A percentile compares a stretch with the other conserved stretches of the same genome.
Conservation (phyloP, 2,797 vertebrate genomes). For the Chaetophractus vellerosus region DNA sequence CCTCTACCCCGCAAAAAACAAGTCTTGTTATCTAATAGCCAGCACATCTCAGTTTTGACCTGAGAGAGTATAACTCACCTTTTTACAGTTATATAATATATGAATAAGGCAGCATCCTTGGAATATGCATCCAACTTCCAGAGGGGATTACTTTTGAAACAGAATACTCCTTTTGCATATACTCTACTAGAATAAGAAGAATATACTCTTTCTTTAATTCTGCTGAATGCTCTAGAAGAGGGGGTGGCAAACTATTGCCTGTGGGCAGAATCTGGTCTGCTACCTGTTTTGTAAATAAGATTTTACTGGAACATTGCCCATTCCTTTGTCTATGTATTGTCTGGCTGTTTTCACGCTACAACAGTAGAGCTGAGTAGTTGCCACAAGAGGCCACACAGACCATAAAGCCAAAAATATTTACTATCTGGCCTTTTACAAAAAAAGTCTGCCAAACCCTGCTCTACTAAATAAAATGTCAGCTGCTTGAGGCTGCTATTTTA, state of each 20-base stretch:
- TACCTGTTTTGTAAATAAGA: neutral
- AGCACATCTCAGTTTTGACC: too few relatives aligned
- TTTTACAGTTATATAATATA: neutral
- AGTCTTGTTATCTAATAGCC: neutral
- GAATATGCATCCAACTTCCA: neutral
- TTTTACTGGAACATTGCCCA: neutral
- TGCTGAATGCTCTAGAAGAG: neutral
- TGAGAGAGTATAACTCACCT: too few relatives aligned
- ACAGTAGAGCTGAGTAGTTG: neutral
- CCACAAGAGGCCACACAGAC: neutral
- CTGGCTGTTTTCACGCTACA: neutral
- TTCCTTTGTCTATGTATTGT: rapidly evolving
- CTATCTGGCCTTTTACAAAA: neutral
- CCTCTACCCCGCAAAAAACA: too few relatives aligned
- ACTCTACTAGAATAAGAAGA: neutral
- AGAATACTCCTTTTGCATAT: neutral
- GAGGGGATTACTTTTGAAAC: neutral
- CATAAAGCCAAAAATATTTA: too few relatives aligned
- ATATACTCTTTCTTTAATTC: neutral
- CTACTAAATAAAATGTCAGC: neutral
- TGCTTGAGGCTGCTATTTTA: neutral
- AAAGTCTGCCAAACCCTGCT: neutral
- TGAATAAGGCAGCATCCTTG: too few relatives aligned
- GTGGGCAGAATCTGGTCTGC: neutral
- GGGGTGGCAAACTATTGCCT: neutral